Percentiles rank a stretch among this genome's conserved stretches.
Conservation (phyloP, 2,797 vertebrate genomes). For the Manis crassicaudata region DNA sequence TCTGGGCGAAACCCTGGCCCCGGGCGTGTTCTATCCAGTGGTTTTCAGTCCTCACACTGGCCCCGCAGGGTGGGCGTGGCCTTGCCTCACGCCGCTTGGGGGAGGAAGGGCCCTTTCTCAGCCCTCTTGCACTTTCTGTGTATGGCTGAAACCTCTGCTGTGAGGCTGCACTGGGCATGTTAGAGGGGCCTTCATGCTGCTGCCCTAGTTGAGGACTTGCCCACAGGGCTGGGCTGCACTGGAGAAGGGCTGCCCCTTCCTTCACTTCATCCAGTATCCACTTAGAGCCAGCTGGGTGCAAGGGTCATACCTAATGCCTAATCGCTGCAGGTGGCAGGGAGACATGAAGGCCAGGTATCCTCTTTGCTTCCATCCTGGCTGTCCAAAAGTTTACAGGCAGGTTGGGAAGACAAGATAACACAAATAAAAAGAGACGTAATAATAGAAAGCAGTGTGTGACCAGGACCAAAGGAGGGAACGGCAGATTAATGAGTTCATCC, state of each 20-base stretch:
- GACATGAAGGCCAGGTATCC: not conserved
- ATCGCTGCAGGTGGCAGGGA: not conserved
- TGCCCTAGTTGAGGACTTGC: not conserved
- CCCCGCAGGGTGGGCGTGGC: not conserved
- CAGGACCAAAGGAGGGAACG: not conserved
- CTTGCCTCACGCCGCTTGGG: not conserved
- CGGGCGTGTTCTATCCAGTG: not conserved
- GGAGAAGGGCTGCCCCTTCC: not conserved
- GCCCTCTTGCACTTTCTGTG: not conserved
- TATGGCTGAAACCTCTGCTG: not conserved
- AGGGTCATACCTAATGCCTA: not conserved
- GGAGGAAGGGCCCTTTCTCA: not conserved
- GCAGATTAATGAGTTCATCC: not conserved
- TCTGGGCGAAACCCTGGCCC: not conserved
- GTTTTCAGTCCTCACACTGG: not conserved
- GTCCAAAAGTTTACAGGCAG: not conserved
- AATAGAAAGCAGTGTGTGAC: not conserved
- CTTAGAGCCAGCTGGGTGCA: not conserved
- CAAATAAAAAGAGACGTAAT: not conserved
- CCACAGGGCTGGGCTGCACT: not conserved
- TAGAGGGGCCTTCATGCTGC: not conserved
- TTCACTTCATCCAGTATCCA: not conserved
- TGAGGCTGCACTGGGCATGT: not conserved
- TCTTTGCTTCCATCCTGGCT: not conserved
- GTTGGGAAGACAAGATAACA: not conserved